Evolutionary conservation across 1,140 invertebrate species (phyloP), one percentile per base, ranked within the genome.

Genomic region (Lutraria rhynchaena): DNA sequence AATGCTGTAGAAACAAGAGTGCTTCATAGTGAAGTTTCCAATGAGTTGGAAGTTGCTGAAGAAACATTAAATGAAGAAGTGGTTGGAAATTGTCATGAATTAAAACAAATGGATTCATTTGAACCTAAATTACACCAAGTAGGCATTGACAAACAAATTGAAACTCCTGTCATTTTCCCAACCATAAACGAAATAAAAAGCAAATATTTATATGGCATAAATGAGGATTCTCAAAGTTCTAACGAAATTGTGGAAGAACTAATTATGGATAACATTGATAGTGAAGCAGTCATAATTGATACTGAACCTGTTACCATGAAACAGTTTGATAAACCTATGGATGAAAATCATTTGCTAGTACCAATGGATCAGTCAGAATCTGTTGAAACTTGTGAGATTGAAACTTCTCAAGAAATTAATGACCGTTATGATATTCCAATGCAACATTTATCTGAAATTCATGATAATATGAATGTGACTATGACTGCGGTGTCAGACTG

Each of bases 131-230:
- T 33, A 15, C 17, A 70, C 11, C 1, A 27, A 51, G 1, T 31
- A 33, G 31, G 31, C 31, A 51, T 27, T 31, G 44, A 41, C 22
- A 65, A 33, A 53, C 44, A 49, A 46, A 51, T 51, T 13, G 49
- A 31, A 53, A 70, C 41, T 31, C 44, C 41, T 51, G 44, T 51
- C 0, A 31, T 19, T 53, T 70, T 35, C 11, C 55, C 55, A 73
- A 29, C 3, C 1, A 24, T 57, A 11, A 70, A 33, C 31, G 51
- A 31, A 33, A 37, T 57, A n/a, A 57, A 44, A 27, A 46, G 51
- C 29, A 73, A 73, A 44, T 73, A 73, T 58, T 13, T 73, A 29
- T 73, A 73, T 58, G 70, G 70, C 15, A 58, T 73, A 5, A 73
- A 57, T 57, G 70, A 73, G 29, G 70, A 73, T 22, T 73, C 70